Percentiles rank a stretch among this genome's conserved stretches.
These are phyloP conservation scores for Myiagra hebetior DNA, from an alignment of 2,113 vertebrate genomes.

Conservation along the genomic window DNA sequence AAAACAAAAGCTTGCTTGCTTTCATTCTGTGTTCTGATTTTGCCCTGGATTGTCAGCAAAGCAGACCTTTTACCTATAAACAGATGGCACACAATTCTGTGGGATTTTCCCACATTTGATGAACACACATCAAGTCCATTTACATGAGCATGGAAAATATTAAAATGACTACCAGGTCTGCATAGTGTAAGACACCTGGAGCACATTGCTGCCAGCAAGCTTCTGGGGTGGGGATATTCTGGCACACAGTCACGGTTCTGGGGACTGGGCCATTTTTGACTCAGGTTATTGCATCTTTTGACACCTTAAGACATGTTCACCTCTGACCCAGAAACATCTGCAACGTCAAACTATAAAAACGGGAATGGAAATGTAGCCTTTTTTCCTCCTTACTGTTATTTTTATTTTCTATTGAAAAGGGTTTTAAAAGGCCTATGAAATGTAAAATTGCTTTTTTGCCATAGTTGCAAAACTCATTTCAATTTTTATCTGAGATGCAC, in stretches of 20 bases:
- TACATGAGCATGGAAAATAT: constrained; percentile 54
- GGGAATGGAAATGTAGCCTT: constrained; percentile 28
- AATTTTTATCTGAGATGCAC: constrained; percentile 26
- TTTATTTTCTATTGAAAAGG: constrained; percentile 61
- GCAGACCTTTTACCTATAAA: constrained; percentile 5
- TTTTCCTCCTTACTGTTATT: constrained; percentile 16
- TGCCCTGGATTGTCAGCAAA: constrained; percentile 1
- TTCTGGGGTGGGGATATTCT: constrained; percentile 45
- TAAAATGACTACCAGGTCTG: constrained; percentile 51
- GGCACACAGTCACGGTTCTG: background rate
- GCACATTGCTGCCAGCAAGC: constrained; percentile 29
- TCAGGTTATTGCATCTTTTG: constrained; percentile 64
- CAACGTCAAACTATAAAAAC: constrained; percentile 42
- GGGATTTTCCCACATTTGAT: constrained; percentile 47
- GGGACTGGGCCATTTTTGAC: constrained; percentile 42
- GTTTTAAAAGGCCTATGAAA: constrained; percentile 57
- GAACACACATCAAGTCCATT: constrained; percentile 32
- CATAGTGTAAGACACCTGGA: constrained; percentile 46
- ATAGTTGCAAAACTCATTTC: constrained; percentile 50
- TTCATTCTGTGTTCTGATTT: constrained; percentile 15
- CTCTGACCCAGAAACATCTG: constrained; percentile 61
- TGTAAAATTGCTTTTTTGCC: constrained; percentile 55
- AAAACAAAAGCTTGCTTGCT: background rate
- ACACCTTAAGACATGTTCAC: constrained; percentile 57
- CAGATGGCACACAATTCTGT: constrained; percentile 25